Evolutionary conservation across 2,113 vertebrate genomes (phyloP).

Genomic region (Microcebus ravelobensis): DNA sequence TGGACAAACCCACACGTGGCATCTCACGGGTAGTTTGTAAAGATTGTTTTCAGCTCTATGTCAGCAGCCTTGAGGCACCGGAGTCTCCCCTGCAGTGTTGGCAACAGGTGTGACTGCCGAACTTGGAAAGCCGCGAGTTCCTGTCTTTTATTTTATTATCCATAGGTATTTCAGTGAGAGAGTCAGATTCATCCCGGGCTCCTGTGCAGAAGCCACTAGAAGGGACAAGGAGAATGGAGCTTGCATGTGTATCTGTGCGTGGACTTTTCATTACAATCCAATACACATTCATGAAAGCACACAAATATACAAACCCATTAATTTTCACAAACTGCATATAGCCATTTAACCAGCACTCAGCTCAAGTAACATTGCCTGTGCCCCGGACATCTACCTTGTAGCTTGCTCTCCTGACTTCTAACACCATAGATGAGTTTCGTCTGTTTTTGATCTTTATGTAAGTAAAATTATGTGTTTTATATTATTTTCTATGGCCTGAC

Average conservation of each 20-base stretch:
- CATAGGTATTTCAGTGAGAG: neutral
- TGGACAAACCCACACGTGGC: neutral
- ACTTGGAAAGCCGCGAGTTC: neutral
- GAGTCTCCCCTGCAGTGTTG: neutral
- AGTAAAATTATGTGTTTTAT: neutral
- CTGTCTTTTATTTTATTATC: neutral
- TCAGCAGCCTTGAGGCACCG: neutral
- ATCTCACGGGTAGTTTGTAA: neutral
- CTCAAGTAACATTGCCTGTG: neutral
- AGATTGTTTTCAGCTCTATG: neutral
- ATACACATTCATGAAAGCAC: neutral
- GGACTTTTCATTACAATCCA: neutral
- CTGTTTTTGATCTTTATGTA: neutral
- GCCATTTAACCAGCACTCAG: neutral
- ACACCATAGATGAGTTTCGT: neutral
- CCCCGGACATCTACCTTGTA: neutral
- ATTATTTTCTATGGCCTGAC: neutral
- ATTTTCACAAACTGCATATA: neutral
- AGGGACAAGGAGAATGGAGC: neutral
- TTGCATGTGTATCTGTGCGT: fast-evolving
- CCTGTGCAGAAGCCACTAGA: neutral
- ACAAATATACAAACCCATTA: neutral
- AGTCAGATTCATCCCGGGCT: neutral
- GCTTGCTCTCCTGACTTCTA: neutral
- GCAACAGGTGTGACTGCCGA: neutral